Percentiles rank a stretch among this genome's conserved stretches.
Evolutionary conservation across 2,113 vertebrate genomes (phyloP).

Genomic region (Tretioscincus oriximinensis): DNA sequence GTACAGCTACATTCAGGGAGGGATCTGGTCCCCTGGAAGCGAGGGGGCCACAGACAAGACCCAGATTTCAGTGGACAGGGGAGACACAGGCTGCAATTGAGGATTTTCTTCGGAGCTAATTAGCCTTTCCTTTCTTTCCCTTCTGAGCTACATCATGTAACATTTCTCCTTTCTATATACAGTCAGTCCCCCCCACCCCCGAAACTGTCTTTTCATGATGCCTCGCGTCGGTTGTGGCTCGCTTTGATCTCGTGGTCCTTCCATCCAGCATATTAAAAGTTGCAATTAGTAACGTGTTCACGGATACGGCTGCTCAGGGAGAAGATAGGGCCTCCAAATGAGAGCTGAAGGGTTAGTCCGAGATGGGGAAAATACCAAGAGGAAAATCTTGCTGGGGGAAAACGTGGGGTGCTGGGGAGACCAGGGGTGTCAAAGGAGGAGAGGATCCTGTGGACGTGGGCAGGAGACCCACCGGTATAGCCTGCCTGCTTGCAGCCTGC

Average conservation of each 20-base stretch:
- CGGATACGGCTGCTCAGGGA: conserved; percentile 39
- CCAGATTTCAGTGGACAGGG: no score
- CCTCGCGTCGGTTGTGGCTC: neutral
- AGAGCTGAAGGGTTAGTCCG: conserved; percentile 65
- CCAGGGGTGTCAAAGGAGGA: no score
- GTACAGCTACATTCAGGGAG: no score
- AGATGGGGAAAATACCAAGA: conserved; percentile 10
- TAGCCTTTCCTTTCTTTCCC: neutral
- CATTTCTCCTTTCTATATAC: neutral
- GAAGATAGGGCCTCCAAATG: conserved; percentile 38
- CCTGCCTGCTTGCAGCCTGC: no score
- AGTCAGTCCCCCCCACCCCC: neutral
- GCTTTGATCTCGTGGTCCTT: neutral
- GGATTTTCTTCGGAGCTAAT: no score
- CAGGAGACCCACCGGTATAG: neutral
- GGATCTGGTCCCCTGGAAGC: no score
- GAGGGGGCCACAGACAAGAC: no score
- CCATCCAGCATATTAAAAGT: conserved; percentile 18
- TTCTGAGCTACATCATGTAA: accelerated
- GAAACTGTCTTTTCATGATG: neutral
- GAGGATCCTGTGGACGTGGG: neutral
- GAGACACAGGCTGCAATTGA: neutral
- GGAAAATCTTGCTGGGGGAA: neutral
- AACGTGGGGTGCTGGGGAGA: neutral
- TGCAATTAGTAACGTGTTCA: conserved; percentile 52